Base-by-base conservation (phyloP, 1,140 invertebrate species). In the Lethrus apterus region DNA sequence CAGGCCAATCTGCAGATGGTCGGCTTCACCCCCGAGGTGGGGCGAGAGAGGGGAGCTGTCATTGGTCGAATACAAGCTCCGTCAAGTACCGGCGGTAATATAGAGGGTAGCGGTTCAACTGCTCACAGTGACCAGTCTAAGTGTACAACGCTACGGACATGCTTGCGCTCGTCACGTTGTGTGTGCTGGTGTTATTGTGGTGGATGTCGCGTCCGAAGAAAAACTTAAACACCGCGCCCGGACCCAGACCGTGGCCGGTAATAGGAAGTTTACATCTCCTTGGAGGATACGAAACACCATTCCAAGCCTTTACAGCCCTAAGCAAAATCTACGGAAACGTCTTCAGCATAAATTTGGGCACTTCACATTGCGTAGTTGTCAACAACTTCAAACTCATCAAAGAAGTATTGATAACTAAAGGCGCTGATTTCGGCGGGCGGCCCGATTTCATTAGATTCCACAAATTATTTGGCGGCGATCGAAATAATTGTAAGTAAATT, bases 341-440 rank as follows among this genome's bases (percentile, higher is more conserved):
- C 26, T 89, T 80, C 63, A 75, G 76, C 29, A 69, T 92, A 29
- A 77, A 73, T 26, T 67, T 93, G 35, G 89, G 88, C 0, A 67
- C 72, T 1, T 73, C 74, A 0, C 75, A 77, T 13, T 87, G 85
- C 58, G 67, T 90, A 3, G 79, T 93, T 9, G 80, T 91, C 14
- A 89, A 83, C 60, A 85, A 78, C 53, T 76, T 83, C 55, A 70
- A 77, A 2, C 61, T 80, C 9, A 84, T 91, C 51, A 79, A 79
- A 48, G 84, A 89, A 63, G 84, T 91, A 11, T 72, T 92, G 10
- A 81, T 89, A 57, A 76, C 80, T 46, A 88, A 88, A 64, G 84
- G 84, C 24, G 79, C 78, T 44, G 77, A 80, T 51, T 89, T 93
- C 64, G 85, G 84, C 2, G 84, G 85, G 4, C 69, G 89, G 21